Evolutionary conservation across 2,797 vertebrate genomes (phyloP).

Genomic region (Melanotaenia trifasciata): DNA sequence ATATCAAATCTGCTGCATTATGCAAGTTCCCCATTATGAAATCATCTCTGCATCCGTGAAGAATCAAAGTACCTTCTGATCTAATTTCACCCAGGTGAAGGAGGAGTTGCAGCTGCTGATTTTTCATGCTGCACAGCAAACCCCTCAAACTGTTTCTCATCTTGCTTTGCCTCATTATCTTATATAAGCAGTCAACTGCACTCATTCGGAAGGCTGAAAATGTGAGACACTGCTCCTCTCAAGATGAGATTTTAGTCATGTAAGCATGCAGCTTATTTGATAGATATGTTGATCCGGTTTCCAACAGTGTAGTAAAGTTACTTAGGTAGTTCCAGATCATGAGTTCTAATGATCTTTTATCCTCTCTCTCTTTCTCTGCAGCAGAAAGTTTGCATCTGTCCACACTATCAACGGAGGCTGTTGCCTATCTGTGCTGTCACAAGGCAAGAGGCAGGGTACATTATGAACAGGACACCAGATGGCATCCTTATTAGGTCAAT

Average conservation of each 20-base stretch:
- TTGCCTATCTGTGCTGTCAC: background rate
- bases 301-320: background rate
- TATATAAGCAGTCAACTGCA: conserved; percentile 41
- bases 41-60: conserved; percentile 20
- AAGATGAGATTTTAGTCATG: conserved; percentile 1
- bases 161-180: conserved; percentile 36
- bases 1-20: conserved; percentile 28
- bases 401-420: background rate
- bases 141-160: conserved; percentile 51
- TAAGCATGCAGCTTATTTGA: background rate
- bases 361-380: background rate
- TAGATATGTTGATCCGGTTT: background rate
- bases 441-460: background rate
- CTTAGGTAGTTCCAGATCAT: background rate
- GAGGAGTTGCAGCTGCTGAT: conserved; percentile 61
- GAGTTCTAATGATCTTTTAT: background rate
- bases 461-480: background rate
- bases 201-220: conserved; percentile 25
- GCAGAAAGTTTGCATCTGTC: too few relatives aligned
- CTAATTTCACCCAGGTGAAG: conserved; percentile 52
- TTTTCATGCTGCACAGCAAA: conserved; percentile 37
- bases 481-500: background rate
- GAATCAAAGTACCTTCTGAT: conserved; percentile 57
- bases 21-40: conserved; percentile 24
- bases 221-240: conserved; percentile 12